Base-by-base conservation (phyloP, 2,888 invertebrate genomes). In the Agelastica alni region DNA sequence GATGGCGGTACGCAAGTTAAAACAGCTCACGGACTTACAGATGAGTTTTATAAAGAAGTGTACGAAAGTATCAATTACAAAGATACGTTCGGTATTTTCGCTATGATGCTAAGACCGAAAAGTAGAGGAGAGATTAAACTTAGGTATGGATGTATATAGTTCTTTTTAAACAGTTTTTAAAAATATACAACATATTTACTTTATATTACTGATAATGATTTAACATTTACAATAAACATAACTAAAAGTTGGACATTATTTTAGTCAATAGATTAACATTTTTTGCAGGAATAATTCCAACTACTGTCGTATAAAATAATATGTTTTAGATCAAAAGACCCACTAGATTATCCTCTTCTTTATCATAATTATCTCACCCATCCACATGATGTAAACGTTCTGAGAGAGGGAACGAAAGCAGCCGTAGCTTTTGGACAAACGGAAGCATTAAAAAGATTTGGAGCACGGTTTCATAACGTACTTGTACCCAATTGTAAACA, bases 301-400 rank as follows among this genome's bases (percentile, higher is more conserved):
- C 22, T 5, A 22, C 22, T 22, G 7, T 4, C 22, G 7, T 7
- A 5, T 22, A 4, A 22, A 22, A 22, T 5, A 22, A 22, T n/a
- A n/a, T 22, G 14, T 53, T 53, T 17, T 12, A 62, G 60, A 37
- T 82, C 83, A 1, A 81, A 78, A 4, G 80, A 88, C 69, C 88
- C 89, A 0, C 70, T 83, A 41, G 86, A 91, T 4, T 90, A 93
- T 74, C 97, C 97, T 0, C 78, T 92, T 3, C 83, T 97, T 72
- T 88, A 93, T 66, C 94, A 95, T 69, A 96, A 96, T 74, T 97
- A 97, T 72, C 79, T 97, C 56, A 89, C 92, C 0, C 88, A 93
- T 73, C 89, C 88, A 0, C 86, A 89, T 56, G 96, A 96, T 66
- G 87, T 93, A 0, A 83, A 86, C 18, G 90, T 91, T 0, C 75